These are phyloP conservation scores for Falco concolor DNA, from an alignment of 2,797 vertebrate genomes.

Conservation along the genomic window DNA sequence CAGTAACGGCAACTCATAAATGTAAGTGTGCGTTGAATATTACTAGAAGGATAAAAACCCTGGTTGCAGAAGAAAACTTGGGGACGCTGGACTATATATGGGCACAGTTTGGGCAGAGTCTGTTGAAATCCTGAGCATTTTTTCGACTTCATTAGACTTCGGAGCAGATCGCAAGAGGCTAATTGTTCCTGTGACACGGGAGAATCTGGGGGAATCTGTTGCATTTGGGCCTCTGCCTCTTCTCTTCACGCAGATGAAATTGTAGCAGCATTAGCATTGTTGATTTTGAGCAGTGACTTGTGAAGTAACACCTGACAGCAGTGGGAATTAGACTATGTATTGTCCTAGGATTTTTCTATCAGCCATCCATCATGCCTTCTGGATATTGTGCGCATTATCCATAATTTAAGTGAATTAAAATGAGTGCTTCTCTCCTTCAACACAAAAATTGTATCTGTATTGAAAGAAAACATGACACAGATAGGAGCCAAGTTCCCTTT, in stretches of 20 bases:
- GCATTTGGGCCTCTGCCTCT: background rate
- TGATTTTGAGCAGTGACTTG: background rate
- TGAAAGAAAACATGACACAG: background rate
- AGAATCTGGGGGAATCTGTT: background rate
- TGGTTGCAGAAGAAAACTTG: background rate
- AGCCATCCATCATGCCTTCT: no score
- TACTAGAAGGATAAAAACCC: background rate
- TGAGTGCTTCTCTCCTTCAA: background rate
- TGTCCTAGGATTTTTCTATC: background rate
- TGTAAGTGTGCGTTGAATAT: background rate
- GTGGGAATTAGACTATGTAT: background rate
- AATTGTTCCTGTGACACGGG: background rate
- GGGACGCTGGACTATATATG: background rate
- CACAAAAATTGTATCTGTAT: background rate
- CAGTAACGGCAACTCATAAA: background rate
- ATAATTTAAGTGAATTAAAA: background rate
- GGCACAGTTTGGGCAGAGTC: background rate
- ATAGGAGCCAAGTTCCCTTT: background rate
- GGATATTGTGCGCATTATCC: background rate
- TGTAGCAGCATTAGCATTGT: rapidly evolving
- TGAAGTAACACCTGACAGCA: background rate
- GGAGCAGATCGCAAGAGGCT: background rate
- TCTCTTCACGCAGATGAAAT: background rate
- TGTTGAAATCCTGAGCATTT: background rate
- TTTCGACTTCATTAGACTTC: background rate